Conservation (phyloP, 2,797 vertebrate genomes). For the Gastrophryne carolinensis region DNA sequence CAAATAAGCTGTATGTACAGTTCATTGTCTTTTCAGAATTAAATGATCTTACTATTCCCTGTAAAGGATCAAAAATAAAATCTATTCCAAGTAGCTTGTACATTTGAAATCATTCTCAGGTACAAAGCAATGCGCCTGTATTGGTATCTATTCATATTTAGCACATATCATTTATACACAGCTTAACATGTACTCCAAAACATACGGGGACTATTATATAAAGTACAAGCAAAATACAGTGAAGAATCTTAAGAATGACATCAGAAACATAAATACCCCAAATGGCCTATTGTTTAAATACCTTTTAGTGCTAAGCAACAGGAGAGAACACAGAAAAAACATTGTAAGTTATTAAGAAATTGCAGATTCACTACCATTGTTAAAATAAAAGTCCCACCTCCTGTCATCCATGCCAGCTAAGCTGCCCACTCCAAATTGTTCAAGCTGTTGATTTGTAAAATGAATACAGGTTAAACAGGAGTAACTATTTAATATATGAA, state of each 20-base stretch:
- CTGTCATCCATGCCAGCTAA: no score
- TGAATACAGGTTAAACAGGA: no score
- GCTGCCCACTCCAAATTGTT: no score
- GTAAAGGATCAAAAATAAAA: conserved; percentile 37
- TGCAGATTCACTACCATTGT: no score
- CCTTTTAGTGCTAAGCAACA: not conserved
- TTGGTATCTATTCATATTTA: conserved; percentile 37
- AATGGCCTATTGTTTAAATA: conserved; percentile 1
- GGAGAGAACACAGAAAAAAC: not conserved
- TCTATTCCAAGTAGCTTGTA: conserved; percentile 21
- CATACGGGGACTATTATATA: conserved; percentile 24
- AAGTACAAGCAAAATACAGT: no score
- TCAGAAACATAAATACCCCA: conserved; percentile 13
- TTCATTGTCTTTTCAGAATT: conserved; percentile 9
- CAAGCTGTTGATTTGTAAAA: no score
- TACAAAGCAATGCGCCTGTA: conserved; percentile 23
- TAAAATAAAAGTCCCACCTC: no score
- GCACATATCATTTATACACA: conserved; percentile 1
- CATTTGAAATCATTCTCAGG: conserved; percentile 37
- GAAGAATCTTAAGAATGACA: no score
- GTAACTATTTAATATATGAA: no score
- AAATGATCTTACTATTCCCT: conserved; percentile 33
- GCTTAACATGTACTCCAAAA: conserved; percentile 4
- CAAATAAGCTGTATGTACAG: conserved; percentile 22
- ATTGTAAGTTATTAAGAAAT: conserved; percentile 1